Evolutionary conservation across 2,888 invertebrate species (phyloP), one percentile per base, ranked within the genome.

Genomic region (Athalia cordata): DNA sequence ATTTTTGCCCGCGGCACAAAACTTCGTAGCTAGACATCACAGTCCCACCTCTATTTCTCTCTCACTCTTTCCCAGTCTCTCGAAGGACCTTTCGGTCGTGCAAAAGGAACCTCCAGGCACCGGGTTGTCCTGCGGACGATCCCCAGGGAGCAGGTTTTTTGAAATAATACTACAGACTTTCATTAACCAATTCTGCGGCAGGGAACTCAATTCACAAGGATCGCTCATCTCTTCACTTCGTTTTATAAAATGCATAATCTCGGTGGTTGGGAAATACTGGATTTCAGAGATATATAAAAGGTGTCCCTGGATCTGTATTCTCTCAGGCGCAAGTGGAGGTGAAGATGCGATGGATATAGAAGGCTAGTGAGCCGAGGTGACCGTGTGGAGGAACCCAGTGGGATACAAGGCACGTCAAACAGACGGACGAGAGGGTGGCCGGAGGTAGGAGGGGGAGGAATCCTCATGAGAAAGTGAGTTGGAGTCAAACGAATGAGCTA

Each of bases 381-480:
- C 57, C 57, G 77, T 77, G 57, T 47, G 77, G 61, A 13, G 50
- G 13, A 61, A 77, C 45, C 59, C 59, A 59, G 72, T 72, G 72
- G 72, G 72, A 72, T 72, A 67, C 66, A 81, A 82, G 82, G 82
- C 82, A 85, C 84, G 84, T 87, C 84, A 87, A 86, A 87, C 86
- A 86, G 84, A 85, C 82, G 83, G 83, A 83, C 83, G 47, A 52
- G 81, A 83, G 84, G 82, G 80, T 80, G 80, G 81, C 81, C 79
- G 84, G 81, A 49, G 67, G 49, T 9, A 55, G 67, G 13, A 50
- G 8, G 80, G 81, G 79, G 82, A 82, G 81, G 83, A 81, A 85
- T 86, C 84, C 83, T 86, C 85, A 87, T 84, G 86, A 87, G 87
- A 87, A 87, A 86, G 87, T 86, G 86, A 87, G 87, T 85, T 85